Conservation (phyloP, 2,113 vertebrate species). For the human (Homo sapiens) region GRCh38 chr13:69612001-69612500, state of each 20-base stretch:
- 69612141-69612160: not conserved
- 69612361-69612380: not conserved
- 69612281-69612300: not conserved
- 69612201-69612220: not conserved
- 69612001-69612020: constrained; percentile 2
- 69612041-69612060: constrained; percentile 69
- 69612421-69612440: not conserved
- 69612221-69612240: not conserved
- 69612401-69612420: not conserved
- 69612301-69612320: not conserved
- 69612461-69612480: not conserved
- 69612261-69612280: not conserved
- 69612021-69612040: constrained; percentile 25
- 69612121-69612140: not conserved
- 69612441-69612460: not conserved
- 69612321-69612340: too few species aligned
- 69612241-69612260: not conserved
- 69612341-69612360: not conserved
- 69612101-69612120: constrained; percentile 39
- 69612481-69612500: not conserved
- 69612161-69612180: not conserved
- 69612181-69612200: not conserved
- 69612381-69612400: not conserved
- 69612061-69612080: not conserved
- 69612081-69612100: constrained; percentile 8